phyloP scores from a whole-genome alignment of 2,888 invertebrate species.

The Heterodera filipjevi region DNA sequence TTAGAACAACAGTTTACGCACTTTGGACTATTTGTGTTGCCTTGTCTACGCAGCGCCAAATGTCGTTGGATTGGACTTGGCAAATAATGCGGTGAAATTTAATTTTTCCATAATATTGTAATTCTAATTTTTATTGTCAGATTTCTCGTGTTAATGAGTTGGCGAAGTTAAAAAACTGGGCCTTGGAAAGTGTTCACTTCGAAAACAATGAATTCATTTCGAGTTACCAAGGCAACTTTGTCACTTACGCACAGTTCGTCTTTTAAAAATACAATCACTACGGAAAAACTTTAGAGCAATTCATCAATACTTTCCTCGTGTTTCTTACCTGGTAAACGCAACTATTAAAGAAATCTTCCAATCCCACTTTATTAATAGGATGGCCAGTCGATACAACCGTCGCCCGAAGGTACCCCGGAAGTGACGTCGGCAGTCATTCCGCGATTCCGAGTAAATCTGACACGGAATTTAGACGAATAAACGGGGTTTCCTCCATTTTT shows the following conservation, averaged over 20 bases:
- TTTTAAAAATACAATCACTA: no score
- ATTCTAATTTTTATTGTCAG: slow-evolving; percentile 44
- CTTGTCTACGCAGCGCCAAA: slow-evolving; percentile 53
- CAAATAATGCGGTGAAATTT: slow-evolving; percentile 53
- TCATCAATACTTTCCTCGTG: slow-evolving; percentile 55
- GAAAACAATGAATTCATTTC: slow-evolving; percentile 55
- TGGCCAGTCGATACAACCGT: not conserved
- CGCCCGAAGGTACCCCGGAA: not conserved
- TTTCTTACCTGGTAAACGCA: slow-evolving; percentile 47
- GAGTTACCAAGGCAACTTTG: not conserved
- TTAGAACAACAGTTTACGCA: slow-evolving; percentile 53
- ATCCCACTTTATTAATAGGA: not conserved
- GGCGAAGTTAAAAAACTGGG: slow-evolving; percentile 51
- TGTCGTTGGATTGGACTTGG: slow-evolving; percentile 56
- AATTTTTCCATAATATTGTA: not conserved
- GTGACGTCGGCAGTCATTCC: slow-evolving; percentile 4
- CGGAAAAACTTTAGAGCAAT: slow-evolving; percentile 51
- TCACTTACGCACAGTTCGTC: slow-evolving; percentile 25
- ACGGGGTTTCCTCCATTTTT: slow-evolving; percentile 14
- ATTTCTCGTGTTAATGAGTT: slow-evolving; percentile 51
- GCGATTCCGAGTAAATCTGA: not conserved
- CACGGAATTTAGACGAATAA: slow-evolving; percentile 1
- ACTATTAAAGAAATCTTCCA: not conserved
- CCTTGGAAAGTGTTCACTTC: slow-evolving; percentile 53
- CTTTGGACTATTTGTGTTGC: slow-evolving; percentile 51